Percentiles rank a stretch among this genome's conserved stretches.
These are phyloP conservation scores for Hypercompe scribonia DNA, from an alignment of 2,888 invertebrate species.

Conservation along the genomic window DNA sequence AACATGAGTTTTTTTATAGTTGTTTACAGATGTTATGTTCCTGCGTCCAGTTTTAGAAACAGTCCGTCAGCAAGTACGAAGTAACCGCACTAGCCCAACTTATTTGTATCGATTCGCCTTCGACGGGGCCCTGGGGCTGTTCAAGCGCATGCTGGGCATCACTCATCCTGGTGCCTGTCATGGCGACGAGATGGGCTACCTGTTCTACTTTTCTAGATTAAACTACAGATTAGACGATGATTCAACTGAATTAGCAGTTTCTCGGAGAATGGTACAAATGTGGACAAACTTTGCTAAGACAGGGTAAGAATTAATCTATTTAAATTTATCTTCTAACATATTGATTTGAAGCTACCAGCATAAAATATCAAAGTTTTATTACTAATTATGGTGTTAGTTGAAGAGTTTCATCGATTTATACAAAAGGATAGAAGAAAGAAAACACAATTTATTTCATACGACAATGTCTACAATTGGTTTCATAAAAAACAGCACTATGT, in stretches of 20 bases:
- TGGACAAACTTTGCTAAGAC: conserved; percentile 89
- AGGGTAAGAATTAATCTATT: conserved; percentile 74
- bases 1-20: conserved; percentile 62
- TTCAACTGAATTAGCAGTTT: conserved; percentile 86
- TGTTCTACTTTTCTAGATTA: conserved; percentile 88
- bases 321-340: not conserved
- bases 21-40: conserved; percentile 89
- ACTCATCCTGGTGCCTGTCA: conserved; percentile 87
- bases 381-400: not conserved
- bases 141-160: conserved; percentile 88
- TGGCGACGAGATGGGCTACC: conserved; percentile 88
- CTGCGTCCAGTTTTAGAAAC: conserved; percentile 86
- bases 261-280: conserved; percentile 87
- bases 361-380: not conserved
- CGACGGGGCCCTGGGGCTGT: conserved; percentile 88
- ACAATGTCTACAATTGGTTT: no score
- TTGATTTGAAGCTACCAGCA: not conserved
- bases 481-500: no score
- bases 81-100: conserved; percentile 83
- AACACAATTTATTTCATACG: no score
- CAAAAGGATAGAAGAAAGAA: no score
- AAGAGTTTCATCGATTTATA: not conserved
- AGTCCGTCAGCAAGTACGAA: conserved; percentile 73
- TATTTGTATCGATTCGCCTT: conserved; percentile 88
- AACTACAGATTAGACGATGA: conserved; percentile 87